These are phyloP conservation scores for Nyctereutes procyonoides DNA, from an alignment of 2,113 vertebrate species.

Conservation along the genomic window DNA sequence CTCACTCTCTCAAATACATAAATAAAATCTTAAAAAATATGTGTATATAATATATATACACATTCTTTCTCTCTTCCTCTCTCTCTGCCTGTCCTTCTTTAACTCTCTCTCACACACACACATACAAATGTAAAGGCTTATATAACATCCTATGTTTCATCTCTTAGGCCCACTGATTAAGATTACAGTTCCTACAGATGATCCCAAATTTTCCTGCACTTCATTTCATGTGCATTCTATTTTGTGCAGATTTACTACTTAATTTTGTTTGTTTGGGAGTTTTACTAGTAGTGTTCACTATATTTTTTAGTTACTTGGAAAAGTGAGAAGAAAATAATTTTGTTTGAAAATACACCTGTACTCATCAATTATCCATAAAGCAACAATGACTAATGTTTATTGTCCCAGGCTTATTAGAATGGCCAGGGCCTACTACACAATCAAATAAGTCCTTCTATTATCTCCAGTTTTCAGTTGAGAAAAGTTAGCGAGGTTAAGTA, in stretches of 20 bases:
- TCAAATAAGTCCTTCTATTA: not conserved
- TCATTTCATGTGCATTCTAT: not conserved
- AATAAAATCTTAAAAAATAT: no score
- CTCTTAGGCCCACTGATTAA: not conserved
- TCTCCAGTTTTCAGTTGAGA: not conserved
- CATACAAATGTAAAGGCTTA: not conserved
- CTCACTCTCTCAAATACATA: not conserved
- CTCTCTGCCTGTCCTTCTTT: not conserved
- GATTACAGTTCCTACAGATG: not conserved
- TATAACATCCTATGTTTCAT: not conserved
- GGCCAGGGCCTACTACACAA: not conserved
- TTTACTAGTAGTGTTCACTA: not conserved
- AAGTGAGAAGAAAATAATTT: not conserved
- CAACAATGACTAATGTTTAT: not conserved
- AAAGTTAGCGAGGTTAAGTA: not conserved
- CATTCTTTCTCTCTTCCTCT: not conserved
- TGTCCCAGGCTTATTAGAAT: not conserved
- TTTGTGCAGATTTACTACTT: not conserved
- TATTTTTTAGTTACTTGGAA: not conserved
- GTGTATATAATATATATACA: not conserved
- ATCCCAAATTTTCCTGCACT: not conserved
- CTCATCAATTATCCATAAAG: not conserved
- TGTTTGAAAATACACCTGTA: not conserved
- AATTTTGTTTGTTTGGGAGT: not conserved
- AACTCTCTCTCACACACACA: not conserved